These are phyloP conservation scores for Austrofundulus limnaeus DNA, from an alignment of 2,113 vertebrate species.

Conservation along the genomic window DNA sequence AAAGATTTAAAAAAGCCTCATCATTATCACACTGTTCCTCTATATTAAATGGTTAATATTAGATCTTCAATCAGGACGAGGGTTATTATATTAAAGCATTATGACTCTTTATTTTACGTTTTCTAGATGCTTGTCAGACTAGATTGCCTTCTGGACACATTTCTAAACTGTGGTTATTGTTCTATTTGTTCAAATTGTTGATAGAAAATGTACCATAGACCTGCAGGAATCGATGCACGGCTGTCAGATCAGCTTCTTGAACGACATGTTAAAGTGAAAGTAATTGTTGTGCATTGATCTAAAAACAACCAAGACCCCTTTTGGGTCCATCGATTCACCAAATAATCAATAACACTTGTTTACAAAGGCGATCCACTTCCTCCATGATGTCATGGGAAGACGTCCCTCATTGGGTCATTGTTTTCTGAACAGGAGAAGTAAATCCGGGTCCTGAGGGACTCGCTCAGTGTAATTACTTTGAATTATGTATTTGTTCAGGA, in stretches of 20 bases:
- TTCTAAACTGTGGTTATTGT: conserved; percentile 1
- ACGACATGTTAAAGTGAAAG: conserved; percentile 1
- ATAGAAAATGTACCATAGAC: neutral
- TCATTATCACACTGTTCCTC: conserved; percentile 14
- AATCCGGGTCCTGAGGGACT: conserved; percentile 4
- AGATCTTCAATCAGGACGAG: conserved; percentile 55
- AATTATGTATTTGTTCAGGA: conserved; percentile 31
- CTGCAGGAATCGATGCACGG: neutral
- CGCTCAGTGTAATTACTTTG: conserved; percentile 25
- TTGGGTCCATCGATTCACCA: conserved; percentile 34
- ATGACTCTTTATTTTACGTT: conserved; percentile 41
- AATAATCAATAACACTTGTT: conserved; percentile 41
- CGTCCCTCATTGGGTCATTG: conserved; percentile 40
- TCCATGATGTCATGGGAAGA: conserved; percentile 43
- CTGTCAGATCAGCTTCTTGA: conserved; percentile 18
- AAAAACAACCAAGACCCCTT: conserved; percentile 24
- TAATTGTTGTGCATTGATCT: conserved; percentile 30
- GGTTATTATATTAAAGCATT: conserved; percentile 33
- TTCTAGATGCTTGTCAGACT: conserved; percentile 39
- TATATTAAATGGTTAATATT: neutral
- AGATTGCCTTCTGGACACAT: conserved; percentile 15
- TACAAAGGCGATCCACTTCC: conserved; percentile 26
- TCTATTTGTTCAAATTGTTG: neutral
- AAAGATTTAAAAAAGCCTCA: too few species aligned
- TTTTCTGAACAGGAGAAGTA: conserved; percentile 42